Percentiles rank a stretch among this genome's conserved stretches.
Evolutionary conservation across 2,113 vertebrate genomes (phyloP).

Genomic region (Lota lota): DNA sequence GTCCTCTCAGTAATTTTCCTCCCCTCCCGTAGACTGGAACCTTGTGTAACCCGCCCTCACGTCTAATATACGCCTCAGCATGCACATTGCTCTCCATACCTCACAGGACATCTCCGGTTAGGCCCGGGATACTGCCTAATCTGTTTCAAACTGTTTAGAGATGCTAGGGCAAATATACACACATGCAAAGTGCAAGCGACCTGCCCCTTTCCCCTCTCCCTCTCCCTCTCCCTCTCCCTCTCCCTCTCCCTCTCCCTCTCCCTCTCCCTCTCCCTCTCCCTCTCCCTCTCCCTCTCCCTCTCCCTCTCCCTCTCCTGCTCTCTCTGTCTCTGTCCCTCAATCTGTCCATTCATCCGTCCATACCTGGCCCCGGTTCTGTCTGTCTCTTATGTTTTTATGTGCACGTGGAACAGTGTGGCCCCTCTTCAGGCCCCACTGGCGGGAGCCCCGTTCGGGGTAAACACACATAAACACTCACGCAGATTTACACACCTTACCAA

Average conservation of each 20-base stretch:
- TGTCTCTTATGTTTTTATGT: neutral
- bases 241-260: constrained; percentile 7
- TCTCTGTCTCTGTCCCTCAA: constrained; percentile 11
- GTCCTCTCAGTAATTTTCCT: neutral
- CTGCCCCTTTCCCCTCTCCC: neutral
- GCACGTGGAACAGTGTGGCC: too few species aligned
- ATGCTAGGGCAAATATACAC: constrained; percentile 48
- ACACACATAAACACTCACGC: constrained; percentile 2
- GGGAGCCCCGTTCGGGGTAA: neutral
- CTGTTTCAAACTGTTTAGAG: constrained; percentile 51
- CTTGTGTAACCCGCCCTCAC: neutral
- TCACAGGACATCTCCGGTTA: constrained; percentile 30
- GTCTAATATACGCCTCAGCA: too few species aligned
- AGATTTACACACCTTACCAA: constrained; percentile 6
- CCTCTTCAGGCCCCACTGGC: too few species aligned
- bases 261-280: neutral
- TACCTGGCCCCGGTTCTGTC: neutral
- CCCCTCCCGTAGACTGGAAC: neutral
- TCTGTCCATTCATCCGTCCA: constrained; percentile 28
- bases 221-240: neutral
- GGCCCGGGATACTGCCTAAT: constrained; percentile 39
- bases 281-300: neutral
- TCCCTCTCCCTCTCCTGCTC: neutral
- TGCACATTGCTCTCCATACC: constrained; percentile 4
- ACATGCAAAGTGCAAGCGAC: constrained; percentile 45